Conservation (phyloP, 1,140 invertebrate genomes). For the Formica exsecta region DNA sequence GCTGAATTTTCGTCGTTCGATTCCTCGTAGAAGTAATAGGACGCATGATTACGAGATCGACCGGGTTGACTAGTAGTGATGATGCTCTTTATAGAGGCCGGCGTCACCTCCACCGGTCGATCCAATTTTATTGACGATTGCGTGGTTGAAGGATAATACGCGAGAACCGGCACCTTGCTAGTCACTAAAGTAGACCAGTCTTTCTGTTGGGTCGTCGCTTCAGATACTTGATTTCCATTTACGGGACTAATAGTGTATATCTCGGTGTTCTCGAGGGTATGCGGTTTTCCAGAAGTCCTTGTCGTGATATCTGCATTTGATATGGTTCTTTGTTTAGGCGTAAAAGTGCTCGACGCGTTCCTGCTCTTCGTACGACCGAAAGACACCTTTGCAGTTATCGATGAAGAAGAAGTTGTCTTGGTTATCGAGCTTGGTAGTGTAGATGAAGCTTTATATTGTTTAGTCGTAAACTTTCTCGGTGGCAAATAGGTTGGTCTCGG, state of each 20-base stretch:
- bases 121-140: constrained; percentile 83
- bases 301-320: constrained; percentile 76
- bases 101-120: constrained; percentile 81
- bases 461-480: constrained; percentile 82
- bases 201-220: constrained; percentile 34
- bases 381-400: constrained; percentile 75
- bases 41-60: constrained; percentile 77
- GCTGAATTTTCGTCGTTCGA: constrained; percentile 80
- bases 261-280: constrained; percentile 71
- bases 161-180: constrained; percentile 88
- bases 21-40: constrained; percentile 85
- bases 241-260: constrained; percentile 72
- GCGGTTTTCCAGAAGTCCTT: constrained; percentile 67
- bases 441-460: constrained; percentile 82
- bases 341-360: constrained; percentile 83
- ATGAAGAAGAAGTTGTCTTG: constrained; percentile 65
- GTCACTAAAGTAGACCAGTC: constrained; percentile 76
- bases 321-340: constrained; percentile 26
- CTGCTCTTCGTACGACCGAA: constrained; percentile 69
- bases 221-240: constrained; percentile 67
- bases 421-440: constrained; percentile 57
- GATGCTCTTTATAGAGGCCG: constrained; percentile 74
- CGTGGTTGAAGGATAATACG: constrained; percentile 88
- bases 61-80: constrained; percentile 72
- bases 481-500: constrained; percentile 76